Percentiles rank a stretch among this genome's conserved stretches.
phyloP scores from a whole-genome alignment of 2,888 invertebrate species.

The Leptinotarsa haldemani region DNA sequence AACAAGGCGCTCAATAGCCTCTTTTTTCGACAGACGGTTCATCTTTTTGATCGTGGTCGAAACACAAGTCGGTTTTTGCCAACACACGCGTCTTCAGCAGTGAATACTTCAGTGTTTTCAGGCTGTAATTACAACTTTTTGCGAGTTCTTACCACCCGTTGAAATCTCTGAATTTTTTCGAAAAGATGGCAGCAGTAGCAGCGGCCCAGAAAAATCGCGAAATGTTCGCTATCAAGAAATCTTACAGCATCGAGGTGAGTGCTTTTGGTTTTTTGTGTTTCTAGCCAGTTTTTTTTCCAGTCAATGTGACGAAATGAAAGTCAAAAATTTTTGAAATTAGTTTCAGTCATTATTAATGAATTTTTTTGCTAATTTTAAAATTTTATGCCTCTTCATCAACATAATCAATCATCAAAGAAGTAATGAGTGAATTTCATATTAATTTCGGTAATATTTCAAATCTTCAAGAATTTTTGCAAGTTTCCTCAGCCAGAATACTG shows the following conservation, averaged over 20 bases:
- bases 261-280: slow-evolving; percentile 4
- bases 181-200: slow-evolving; percentile 83
- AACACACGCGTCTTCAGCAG: slow-evolving; percentile 67
- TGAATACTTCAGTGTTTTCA: slow-evolving; percentile 63
- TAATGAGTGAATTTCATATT: too few relatives aligned
- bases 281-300: neutral
- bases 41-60: slow-evolving; percentile 70
- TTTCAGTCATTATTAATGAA: too few relatives aligned
- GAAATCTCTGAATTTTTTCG: slow-evolving; percentile 59
- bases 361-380: too few relatives aligned
- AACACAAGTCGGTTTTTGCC: slow-evolving; percentile 55
- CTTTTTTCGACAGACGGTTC: slow-evolving; percentile 61
- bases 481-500: too few relatives aligned
- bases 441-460: too few relatives aligned
- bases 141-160: slow-evolving; percentile 48
- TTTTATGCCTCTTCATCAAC: too few relatives aligned
- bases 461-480: too few relatives aligned
- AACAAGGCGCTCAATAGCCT: slow-evolving; percentile 54
- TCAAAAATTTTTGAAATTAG: neutral
- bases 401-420: too few relatives aligned
- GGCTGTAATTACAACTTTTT: slow-evolving; percentile 56
- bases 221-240: slow-evolving; percentile 97
- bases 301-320: neutral
- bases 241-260: slow-evolving; percentile 96
- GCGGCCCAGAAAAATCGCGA: slow-evolving; percentile 94